These are phyloP conservation scores for Copidosoma floridanum DNA, from an alignment of 1,140 invertebrate species.

Conservation along the genomic window DNA sequence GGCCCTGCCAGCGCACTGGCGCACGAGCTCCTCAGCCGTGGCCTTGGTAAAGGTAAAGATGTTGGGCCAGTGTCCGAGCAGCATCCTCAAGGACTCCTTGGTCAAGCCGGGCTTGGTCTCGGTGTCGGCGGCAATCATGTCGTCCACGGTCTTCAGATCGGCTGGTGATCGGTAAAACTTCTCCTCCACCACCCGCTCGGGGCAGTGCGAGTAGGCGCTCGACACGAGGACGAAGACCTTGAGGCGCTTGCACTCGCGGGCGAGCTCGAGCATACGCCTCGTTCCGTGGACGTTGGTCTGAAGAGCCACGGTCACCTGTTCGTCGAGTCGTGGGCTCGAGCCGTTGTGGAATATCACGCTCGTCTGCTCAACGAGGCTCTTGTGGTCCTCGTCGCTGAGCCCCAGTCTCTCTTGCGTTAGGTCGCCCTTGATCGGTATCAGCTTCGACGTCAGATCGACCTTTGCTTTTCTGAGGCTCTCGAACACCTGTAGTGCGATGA, in stretches of 20 bases:
- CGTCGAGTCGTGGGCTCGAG: conserved; percentile 84
- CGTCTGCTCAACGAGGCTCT: conserved; percentile 61
- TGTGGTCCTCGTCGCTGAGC: conserved; percentile 63
- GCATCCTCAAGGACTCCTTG: conserved; percentile 42
- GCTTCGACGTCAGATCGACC: conserved; percentile 60
- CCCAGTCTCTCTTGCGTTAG: conserved; percentile 67
- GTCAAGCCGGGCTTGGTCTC: conserved; percentile 32
- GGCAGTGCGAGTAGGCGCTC: conserved; percentile 44
- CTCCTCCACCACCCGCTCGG: conserved; percentile 57
- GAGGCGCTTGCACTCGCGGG: conserved; percentile 59
- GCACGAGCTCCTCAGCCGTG: conserved; percentile 61
- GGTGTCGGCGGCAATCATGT: conserved; percentile 45
- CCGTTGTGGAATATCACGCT: conserved; percentile 84
- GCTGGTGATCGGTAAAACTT: conserved; percentile 54
- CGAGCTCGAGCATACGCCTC: conserved; percentile 64
- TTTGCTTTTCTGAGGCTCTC: conserved; percentile 53
- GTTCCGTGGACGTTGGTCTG: conserved; percentile 65
- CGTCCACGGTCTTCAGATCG: conserved; percentile 51
- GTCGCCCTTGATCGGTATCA: conserved; percentile 68
- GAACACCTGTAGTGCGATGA: conserved; percentile 57
- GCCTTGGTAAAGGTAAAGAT: conserved; percentile 63
- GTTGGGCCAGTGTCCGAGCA: conserved; percentile 60
- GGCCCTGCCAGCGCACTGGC: conserved; percentile 51
- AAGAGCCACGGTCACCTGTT: conserved; percentile 68
- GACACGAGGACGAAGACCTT: conserved; percentile 40